A percentile compares a stretch with the other conserved stretches of the same genome.
phyloP scores from a whole-genome alignment of 1,140 invertebrate species.

The Drosophila setifemur region DNA sequence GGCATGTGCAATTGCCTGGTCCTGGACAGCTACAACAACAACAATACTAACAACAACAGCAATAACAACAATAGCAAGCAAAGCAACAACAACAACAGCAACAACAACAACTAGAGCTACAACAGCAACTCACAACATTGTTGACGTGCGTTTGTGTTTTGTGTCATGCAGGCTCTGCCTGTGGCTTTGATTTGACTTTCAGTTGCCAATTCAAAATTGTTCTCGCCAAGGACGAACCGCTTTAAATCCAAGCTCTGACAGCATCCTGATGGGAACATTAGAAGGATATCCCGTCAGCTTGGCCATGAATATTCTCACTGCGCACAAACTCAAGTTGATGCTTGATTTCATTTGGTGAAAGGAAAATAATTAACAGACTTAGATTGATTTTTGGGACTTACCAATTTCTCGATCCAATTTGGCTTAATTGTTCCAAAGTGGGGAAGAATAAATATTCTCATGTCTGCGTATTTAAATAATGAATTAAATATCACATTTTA shows the following conservation, averaged over 20 bases:
- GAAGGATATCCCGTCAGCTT: not conserved
- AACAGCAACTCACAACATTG: slow-evolving; percentile 35
- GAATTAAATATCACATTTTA: too few species aligned
- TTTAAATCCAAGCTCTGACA: slow-evolving; percentile 26
- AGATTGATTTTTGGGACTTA: not conserved
- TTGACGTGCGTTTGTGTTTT: slow-evolving; percentile 50
- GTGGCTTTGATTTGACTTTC: slow-evolving; percentile 71
- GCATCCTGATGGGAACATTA: slow-evolving; percentile 15
- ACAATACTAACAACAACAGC: slow-evolving; percentile 1
- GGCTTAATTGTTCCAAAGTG: not conserved
- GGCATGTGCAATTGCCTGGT: slow-evolving; percentile 38
- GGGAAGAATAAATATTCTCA: not conserved
- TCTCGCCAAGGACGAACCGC: slow-evolving; percentile 11
- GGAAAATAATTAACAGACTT: slow-evolving; percentile 25
- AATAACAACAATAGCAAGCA: slow-evolving; percentile 1
- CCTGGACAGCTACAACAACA: not conserved
- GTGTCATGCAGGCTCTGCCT: slow-evolving; percentile 21
- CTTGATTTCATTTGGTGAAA: slow-evolving; percentile 15
- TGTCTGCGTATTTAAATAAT: too few species aligned
- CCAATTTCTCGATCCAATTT: not conserved
- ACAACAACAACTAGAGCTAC: not conserved
- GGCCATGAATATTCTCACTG: slow-evolving; percentile 7
- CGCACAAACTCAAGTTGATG: not conserved
- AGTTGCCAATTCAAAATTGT: slow-evolving; percentile 48
- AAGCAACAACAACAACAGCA: slow-evolving; percentile 2